Percentiles rank a stretch among this genome's conserved stretches.
Conservation (phyloP, 2,888 invertebrate species). For the Drosophila parthenogenetica region DNA sequence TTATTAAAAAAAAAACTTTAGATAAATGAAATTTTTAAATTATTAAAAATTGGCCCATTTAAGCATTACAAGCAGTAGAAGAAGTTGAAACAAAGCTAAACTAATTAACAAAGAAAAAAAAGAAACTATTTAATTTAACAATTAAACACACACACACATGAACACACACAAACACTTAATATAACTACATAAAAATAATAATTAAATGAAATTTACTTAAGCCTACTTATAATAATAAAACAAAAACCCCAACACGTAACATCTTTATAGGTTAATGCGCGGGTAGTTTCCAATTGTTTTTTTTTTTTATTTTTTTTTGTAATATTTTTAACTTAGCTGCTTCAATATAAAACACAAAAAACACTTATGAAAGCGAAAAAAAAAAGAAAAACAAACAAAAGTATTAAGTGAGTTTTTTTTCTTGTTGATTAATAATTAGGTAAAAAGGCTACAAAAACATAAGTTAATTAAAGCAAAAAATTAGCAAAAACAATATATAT, state of each 20-base stretch:
- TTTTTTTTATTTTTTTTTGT: slow-evolving; percentile 52
- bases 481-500: slow-evolving; percentile 21
- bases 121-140: slow-evolving; percentile 18
- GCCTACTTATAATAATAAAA: slow-evolving; percentile 25
- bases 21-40: neutral
- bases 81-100: slow-evolving; percentile 1
- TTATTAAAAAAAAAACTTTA: too few species aligned
- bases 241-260: slow-evolving; percentile 20
- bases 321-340: slow-evolving; percentile 62
- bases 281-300: slow-evolving; percentile 56
- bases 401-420: slow-evolving; percentile 62
- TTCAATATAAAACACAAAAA: slow-evolving; percentile 27
- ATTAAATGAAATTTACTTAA: slow-evolving; percentile 46
- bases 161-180: slow-evolving; percentile 19
- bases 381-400: slow-evolving; percentile 26
- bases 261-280: slow-evolving; percentile 67
- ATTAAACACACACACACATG: slow-evolving; percentile 1
- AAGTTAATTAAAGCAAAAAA: slow-evolving; percentile 58
- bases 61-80: neutral
- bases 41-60: neutral
- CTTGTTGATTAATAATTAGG: slow-evolving; percentile 83
- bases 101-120: slow-evolving; percentile 6
- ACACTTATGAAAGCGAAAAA: slow-evolving; percentile 18
- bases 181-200: slow-evolving; percentile 25
- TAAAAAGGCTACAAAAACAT: slow-evolving; percentile 57